phyloP scores from a whole-genome alignment of 2,888 invertebrate genomes.

The Tipula unca region DNA sequence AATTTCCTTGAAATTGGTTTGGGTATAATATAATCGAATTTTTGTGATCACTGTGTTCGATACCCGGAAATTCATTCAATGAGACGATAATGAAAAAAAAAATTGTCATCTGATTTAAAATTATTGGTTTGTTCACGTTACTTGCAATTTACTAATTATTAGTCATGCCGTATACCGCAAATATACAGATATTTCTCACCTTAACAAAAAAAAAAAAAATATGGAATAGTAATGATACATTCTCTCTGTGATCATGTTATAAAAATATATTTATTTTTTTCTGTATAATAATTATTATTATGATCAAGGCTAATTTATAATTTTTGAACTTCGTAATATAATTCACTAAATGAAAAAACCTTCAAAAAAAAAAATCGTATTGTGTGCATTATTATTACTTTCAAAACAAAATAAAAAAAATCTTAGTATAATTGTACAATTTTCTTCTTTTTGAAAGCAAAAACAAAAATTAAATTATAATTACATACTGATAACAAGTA shows the following conservation, averaged over 20 bases:
- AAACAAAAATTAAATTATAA: neutral
- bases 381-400: neutral
- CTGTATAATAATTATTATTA: neutral
- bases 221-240: neutral
- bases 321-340: neutral
- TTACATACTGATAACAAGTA: neutral
- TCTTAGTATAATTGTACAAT: neutral
- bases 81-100: neutral
- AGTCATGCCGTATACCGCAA: neutral
- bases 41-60: neutral
- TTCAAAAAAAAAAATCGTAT: neutral
- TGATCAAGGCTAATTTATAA: conserved; percentile 8
- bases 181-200: neutral
- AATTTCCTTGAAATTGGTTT: neutral
- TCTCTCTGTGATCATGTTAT: neutral
- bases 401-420: neutral
- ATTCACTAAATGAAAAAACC: neutral
- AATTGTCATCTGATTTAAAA: neutral
- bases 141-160: neutral
- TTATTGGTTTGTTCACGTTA: neutral
- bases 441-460: neutral
- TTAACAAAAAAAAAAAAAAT: neutral
- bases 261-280: neutral
- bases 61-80: neutral
- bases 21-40: neutral